These are phyloP conservation scores for Drosophila barbarae DNA, from an alignment of 2,888 invertebrate species.

Conservation along the genomic window DNA sequence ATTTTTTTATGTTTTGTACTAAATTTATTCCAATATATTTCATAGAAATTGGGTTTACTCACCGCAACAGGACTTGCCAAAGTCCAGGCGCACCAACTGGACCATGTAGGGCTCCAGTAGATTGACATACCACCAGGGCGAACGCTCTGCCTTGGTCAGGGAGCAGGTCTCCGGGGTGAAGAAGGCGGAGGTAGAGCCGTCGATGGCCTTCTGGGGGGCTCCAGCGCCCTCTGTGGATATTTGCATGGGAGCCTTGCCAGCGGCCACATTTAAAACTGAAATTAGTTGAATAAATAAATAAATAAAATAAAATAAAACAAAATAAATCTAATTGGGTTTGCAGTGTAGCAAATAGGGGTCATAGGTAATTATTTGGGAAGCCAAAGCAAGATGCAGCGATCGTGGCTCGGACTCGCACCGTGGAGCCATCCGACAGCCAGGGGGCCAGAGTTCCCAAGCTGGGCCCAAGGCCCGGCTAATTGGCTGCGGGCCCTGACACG, in stretches of 20 bases:
- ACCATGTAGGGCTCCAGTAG: constrained; percentile 97
- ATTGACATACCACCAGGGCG: constrained; percentile 98
- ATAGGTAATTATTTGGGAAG: constrained; percentile 20
- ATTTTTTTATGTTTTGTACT: no score
- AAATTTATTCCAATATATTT: neutral
- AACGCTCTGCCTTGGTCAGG: constrained; percentile 89
- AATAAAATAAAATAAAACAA: neutral
- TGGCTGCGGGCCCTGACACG: constrained; percentile 61
- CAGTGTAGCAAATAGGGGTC: constrained; percentile 6
- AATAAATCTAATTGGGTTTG: no score
- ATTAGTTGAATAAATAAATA: constrained; percentile 67
- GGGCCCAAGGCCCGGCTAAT: constrained; percentile 57
- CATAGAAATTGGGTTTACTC: constrained; percentile 79
- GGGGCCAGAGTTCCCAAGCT: constrained; percentile 44
- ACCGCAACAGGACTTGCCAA: constrained; percentile 95
- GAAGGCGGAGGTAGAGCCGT: constrained; percentile 91
- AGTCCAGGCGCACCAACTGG: constrained; percentile 93
- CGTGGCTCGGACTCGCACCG: constrained; percentile 20
- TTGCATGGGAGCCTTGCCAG: constrained; percentile 97
- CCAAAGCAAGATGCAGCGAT: constrained; percentile 24
- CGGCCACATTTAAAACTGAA: constrained; percentile 94
- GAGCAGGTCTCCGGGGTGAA: constrained; percentile 93
- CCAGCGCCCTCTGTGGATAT: constrained; percentile 90
- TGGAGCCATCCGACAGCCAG: constrained; percentile 3
- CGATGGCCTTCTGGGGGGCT: constrained; percentile 93